Percentiles rank a stretch among this genome's conserved stretches.
Evolutionary conservation across 2,113 vertebrate genomes (phyloP).

Genomic region (Callionymus lyra): DNA sequence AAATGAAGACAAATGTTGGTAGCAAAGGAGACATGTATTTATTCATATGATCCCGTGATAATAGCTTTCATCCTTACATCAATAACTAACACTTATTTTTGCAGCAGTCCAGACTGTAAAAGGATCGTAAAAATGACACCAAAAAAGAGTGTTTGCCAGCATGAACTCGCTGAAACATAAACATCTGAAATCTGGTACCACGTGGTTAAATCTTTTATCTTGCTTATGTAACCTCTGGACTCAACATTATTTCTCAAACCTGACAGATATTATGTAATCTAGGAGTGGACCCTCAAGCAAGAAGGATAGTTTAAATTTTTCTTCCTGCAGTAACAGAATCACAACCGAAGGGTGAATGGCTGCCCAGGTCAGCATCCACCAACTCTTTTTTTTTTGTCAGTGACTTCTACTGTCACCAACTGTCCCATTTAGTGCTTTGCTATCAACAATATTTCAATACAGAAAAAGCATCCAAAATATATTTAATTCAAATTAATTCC

Average conservation of each 20-base stretch:
- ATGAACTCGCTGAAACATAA: conserved; percentile 1
- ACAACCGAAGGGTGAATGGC: conserved; percentile 22
- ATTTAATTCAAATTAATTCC: too few species aligned
- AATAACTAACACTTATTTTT: too few species aligned
- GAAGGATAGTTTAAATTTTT: conserved; percentile 22
- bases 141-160: neutral
- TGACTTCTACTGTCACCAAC: too few species aligned
- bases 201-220: conserved; percentile 14
- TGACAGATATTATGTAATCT: conserved; percentile 30
- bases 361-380: conserved; percentile 6
- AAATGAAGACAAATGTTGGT: conserved; percentile 59
- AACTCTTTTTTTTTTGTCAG: too few species aligned
- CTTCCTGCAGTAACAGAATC: conserved; percentile 32
- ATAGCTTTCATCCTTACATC: neutral
- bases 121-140: neutral
- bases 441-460: too few species aligned
- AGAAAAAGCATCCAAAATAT: too few species aligned
- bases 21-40: conserved; percentile 47
- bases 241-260: conserved; percentile 20
- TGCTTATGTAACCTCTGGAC: conserved; percentile 9
- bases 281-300: conserved; percentile 13
- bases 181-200: neutral
- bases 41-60: conserved; percentile 47
- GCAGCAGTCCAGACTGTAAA: neutral
- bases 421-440: too few species aligned